phyloP scores from a whole-genome alignment of 2,888 invertebrate genomes.

The Onthophagus sagittarius region DNA sequence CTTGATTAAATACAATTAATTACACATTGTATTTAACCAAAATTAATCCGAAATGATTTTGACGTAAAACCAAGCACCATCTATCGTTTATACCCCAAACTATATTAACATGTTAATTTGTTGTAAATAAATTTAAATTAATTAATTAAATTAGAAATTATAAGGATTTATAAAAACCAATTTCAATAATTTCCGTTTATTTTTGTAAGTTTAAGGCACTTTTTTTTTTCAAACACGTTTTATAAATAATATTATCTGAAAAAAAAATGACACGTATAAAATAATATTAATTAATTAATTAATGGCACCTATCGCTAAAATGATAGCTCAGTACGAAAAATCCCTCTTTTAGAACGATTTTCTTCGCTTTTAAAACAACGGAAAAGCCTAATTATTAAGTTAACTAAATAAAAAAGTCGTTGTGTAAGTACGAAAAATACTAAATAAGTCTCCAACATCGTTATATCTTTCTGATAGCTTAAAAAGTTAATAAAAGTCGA shows the following conservation, averaged over 20 bases:
- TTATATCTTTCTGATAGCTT: background rate
- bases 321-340: background rate
- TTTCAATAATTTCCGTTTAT: background rate
- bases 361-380: background rate
- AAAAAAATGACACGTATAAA: background rate
- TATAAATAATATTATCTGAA: background rate
- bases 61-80: no score
- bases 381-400: no score
- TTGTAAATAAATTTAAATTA: no score
- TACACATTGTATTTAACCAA: no score
- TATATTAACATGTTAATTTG: no score
- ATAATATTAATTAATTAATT: background rate
- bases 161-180: background rate
- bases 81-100: no score
- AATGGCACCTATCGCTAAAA: background rate
- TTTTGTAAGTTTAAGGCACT: background rate
- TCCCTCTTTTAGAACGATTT: background rate
- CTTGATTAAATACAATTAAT: no score
- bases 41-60: no score
- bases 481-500: background rate
- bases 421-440: conserved; percentile 11
- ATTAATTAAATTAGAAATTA: no score
- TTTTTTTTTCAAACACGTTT: background rate
- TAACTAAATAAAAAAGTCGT: background rate
- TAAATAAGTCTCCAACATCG: background rate